Conservation (phyloP, 2,797 vertebrate genomes). For the Danio albolineatus region DNA sequence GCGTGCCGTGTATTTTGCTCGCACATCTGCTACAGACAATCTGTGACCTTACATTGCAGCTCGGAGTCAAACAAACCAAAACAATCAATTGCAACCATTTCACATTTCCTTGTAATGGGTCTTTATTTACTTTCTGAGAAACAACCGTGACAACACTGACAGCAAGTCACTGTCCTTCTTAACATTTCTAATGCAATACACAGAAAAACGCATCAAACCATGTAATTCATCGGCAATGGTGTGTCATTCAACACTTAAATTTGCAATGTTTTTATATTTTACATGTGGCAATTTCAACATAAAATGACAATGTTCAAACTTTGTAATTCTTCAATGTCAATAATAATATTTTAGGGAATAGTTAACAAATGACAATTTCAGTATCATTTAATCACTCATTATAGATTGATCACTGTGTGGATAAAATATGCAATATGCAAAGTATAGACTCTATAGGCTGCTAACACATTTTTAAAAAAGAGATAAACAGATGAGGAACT, state of each 20-base stretch:
- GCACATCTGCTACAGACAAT: conserved; percentile 22
- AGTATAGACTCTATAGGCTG: background rate
- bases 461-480: conserved; percentile 4
- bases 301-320: background rate
- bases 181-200: conserved; percentile 21
- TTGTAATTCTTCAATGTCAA: background rate
- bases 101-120: conserved; percentile 43
- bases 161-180: conserved; percentile 34
- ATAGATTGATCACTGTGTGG: background rate
- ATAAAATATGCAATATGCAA: background rate
- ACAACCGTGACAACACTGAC: conserved; percentile 27
- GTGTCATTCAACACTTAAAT: background rate
- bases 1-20: background rate
- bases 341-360: background rate
- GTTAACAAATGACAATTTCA: background rate
- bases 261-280: background rate
- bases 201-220: conserved; percentile 26
- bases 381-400: background rate
- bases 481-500: background rate
- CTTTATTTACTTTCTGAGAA: conserved; percentile 53
- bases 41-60: conserved; percentile 29
- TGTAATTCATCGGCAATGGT: conserved; percentile 13
- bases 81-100: conserved; percentile 52
- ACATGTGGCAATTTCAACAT: background rate
- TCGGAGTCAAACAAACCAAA: conserved; percentile 42